Evolutionary conservation across 1,140 invertebrate genomes (phyloP).

Genomic region (Brachionus koreanus): DNA sequence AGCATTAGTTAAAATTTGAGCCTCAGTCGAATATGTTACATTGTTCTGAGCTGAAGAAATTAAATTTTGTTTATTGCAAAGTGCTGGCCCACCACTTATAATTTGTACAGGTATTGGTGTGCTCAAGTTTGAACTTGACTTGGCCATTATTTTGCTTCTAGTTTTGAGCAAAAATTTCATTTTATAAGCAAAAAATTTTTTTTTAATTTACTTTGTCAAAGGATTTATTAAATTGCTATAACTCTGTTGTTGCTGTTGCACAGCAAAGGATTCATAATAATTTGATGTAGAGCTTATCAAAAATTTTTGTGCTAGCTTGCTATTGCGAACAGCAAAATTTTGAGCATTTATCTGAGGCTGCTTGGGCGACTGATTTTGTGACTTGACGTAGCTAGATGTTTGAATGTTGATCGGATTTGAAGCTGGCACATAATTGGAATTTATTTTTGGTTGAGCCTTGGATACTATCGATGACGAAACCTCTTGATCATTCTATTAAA

Average conservation of each 20-base stretch:
- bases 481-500: background rate
- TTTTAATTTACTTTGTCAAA: background rate
- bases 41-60: background rate
- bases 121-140: conserved; percentile 9
- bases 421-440: background rate
- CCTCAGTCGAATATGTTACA: background rate
- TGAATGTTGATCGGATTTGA: background rate
- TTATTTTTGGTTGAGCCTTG: background rate
- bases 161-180: too few species aligned
- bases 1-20: conserved; percentile 24
- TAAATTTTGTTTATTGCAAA: conserved; percentile 1
- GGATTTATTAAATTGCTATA: background rate
- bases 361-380: background rate
- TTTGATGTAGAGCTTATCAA: background rate
- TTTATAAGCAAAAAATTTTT: too few species aligned
- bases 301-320: conserved; percentile 9
- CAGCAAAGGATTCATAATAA: conserved; percentile 19
- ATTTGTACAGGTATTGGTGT: background rate
- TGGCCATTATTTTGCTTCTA: background rate
- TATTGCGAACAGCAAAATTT: conserved; percentile 15
- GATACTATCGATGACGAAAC: background rate
- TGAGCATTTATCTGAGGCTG: background rate
- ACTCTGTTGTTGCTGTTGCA: background rate
- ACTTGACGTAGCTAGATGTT: background rate
- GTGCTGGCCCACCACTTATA: background rate